These are phyloP conservation scores for Drosophila tristis DNA, from an alignment of 1,140 invertebrate species.

Conservation along the genomic window DNA sequence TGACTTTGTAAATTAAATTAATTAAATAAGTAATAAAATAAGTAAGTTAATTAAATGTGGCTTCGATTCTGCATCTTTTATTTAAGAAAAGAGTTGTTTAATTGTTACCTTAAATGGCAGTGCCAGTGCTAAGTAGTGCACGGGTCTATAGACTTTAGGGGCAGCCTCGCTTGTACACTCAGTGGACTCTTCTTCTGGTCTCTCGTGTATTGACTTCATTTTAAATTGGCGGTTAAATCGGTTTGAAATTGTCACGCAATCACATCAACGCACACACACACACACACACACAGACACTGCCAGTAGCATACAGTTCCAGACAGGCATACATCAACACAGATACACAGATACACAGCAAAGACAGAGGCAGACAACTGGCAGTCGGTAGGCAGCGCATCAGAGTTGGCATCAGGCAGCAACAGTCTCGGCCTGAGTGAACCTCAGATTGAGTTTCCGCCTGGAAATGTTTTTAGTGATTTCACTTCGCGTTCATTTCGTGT, in stretches of 20 bases:
- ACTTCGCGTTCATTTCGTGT: slow-evolving; percentile 64
- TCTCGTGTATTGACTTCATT: slow-evolving; percentile 80
- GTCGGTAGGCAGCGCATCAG: slow-evolving; percentile 15
- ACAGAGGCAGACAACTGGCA: slow-evolving; percentile 13
- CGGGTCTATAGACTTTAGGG: not conserved
- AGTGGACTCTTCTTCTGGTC: slow-evolving; percentile 29
- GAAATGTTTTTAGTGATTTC: slow-evolving; percentile 78
- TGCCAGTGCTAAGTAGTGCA: slow-evolving; percentile 6
- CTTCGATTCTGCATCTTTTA: too few species aligned
- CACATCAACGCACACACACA: slow-evolving; percentile 58
- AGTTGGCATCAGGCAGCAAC: not conserved
- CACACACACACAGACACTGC: not conserved
- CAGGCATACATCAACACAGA: slow-evolving; percentile 34
- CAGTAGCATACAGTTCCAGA: slow-evolving; percentile 11
- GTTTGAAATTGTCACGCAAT: slow-evolving; percentile 82
- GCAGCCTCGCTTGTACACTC: not conserved
- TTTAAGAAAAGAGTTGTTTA: too few species aligned
- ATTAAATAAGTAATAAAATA: too few species aligned
- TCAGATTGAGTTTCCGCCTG: slow-evolving; percentile 31
- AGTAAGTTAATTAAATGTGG: too few species aligned
- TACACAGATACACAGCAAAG: slow-evolving; percentile 14
- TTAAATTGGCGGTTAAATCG: slow-evolving; percentile 84
- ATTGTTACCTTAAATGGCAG: not conserved
- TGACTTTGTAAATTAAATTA: too few species aligned
- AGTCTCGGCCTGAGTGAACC: not conserved